Conservation (phyloP, 2,888 invertebrate species). For the Agrotis puta region DNA sequence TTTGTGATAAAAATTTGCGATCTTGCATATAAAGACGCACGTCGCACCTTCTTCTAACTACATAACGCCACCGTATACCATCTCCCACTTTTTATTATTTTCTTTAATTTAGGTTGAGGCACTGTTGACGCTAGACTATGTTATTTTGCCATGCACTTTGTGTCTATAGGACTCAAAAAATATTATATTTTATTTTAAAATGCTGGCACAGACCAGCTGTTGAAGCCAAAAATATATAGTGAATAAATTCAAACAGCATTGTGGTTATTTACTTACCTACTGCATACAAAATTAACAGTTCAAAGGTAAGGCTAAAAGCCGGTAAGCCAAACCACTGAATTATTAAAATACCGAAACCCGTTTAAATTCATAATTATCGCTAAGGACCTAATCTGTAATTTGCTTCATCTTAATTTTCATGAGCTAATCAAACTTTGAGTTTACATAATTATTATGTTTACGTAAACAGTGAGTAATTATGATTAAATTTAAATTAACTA, state of each 20-base stretch:
- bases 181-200: background rate
- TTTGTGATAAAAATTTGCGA: too few species aligned
- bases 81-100: too few species aligned
- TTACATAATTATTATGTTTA: conserved; percentile 35
- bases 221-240: too few species aligned
- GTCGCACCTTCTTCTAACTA: too few species aligned
- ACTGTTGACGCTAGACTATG: too few species aligned
- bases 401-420: conserved; percentile 45
- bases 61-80: too few species aligned
- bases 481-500: conserved; percentile 20
- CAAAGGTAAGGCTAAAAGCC: conserved; percentile 9
- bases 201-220: too few species aligned
- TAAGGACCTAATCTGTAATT: conserved; percentile 48
- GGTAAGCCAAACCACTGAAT: conserved; percentile 36
- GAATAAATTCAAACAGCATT: background rate
- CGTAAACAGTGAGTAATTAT: conserved; percentile 13
- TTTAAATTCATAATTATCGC: conserved; percentile 47
- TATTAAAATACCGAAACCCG: conserved; percentile 48
- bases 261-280: background rate
- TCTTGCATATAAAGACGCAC: too few species aligned
- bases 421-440: conserved; percentile 46
- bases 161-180: too few species aligned
- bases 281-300: background rate
- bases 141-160: too few species aligned
- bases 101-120: too few species aligned